Evolutionary conservation across 2,888 invertebrate genomes (phyloP).

Genomic region (Clivina fossor): DNA sequence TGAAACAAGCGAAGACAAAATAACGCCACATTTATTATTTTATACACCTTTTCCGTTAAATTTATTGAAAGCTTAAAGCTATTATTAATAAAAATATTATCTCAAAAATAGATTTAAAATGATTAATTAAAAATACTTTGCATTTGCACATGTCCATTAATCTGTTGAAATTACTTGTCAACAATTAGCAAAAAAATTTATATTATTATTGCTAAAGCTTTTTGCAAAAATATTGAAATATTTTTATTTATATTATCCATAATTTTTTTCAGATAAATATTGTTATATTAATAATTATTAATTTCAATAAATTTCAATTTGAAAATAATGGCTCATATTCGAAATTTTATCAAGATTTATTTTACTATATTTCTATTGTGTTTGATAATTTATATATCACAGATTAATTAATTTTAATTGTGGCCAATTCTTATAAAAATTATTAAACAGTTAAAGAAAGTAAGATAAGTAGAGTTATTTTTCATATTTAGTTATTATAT

Average conservation of each 20-base stretch:
- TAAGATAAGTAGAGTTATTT: no score
- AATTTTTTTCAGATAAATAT: no score
- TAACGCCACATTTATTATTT: conserved; percentile 15
- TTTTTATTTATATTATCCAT: no score
- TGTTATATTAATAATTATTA: not conserved
- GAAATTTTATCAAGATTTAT: conserved; percentile 3
- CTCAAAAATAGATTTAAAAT: conserved; percentile 16
- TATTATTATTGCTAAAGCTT: not conserved
- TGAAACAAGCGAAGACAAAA: conserved; percentile 16
- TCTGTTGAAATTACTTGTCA: no score
- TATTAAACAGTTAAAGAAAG: no score
- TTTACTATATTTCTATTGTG: no score
- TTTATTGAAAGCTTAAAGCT: conserved; percentile 18
- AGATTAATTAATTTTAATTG: conserved; percentile 10
- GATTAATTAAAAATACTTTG: no score
- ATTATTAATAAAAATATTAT: conserved; percentile 8
- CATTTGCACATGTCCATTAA: no score
- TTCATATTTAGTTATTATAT: no score
- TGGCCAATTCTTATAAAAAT: conserved; percentile 1
- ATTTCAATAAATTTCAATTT: not conserved
- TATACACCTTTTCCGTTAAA: conserved; percentile 17
- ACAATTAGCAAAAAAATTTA: no score
- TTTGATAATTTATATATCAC: no score
- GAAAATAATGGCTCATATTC: conserved; percentile 9
- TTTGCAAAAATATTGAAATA: not conserved